These are phyloP conservation scores for Papilio machaon DNA, from an alignment of 1,140 invertebrate species.

Conservation along the genomic window DNA sequence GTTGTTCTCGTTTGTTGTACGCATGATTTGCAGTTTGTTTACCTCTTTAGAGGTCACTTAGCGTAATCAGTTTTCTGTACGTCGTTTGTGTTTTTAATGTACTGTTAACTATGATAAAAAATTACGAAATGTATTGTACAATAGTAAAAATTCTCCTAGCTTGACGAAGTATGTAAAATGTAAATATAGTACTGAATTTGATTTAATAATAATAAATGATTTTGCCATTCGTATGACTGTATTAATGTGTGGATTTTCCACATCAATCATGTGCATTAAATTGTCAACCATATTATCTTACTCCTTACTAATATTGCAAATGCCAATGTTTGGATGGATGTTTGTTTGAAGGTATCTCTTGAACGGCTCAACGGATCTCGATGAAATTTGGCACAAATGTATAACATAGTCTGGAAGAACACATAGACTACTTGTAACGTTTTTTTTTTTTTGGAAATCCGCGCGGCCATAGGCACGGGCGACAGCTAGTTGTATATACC, in stretches of 20 bases:
- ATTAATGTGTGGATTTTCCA: not conserved
- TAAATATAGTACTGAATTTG: not conserved
- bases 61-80: conserved; percentile 19
- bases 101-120: conserved; percentile 13
- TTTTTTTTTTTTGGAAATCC: too few relatives aligned
- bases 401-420: too few relatives aligned
- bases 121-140: not conserved
- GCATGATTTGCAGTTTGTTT: conserved; percentile 38
- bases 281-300: not conserved
- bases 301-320: too few relatives aligned
- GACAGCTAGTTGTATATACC: too few relatives aligned
- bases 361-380: too few relatives aligned
- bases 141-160: not conserved
- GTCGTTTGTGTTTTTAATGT: not conserved
- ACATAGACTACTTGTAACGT: too few relatives aligned
- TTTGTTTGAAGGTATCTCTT: too few relatives aligned
- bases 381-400: too few relatives aligned
- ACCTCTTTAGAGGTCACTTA: conserved; percentile 34
- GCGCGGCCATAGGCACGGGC: too few relatives aligned
- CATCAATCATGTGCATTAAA: not conserved
- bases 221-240: not conserved
- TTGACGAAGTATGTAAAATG: not conserved
- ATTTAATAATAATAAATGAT: not conserved
- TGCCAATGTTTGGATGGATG: too few relatives aligned
- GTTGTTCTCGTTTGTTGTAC: conserved; percentile 34